phyloP scores from a whole-genome alignment of 2,113 vertebrate genomes.

The Pristiophorus japonicus region DNA sequence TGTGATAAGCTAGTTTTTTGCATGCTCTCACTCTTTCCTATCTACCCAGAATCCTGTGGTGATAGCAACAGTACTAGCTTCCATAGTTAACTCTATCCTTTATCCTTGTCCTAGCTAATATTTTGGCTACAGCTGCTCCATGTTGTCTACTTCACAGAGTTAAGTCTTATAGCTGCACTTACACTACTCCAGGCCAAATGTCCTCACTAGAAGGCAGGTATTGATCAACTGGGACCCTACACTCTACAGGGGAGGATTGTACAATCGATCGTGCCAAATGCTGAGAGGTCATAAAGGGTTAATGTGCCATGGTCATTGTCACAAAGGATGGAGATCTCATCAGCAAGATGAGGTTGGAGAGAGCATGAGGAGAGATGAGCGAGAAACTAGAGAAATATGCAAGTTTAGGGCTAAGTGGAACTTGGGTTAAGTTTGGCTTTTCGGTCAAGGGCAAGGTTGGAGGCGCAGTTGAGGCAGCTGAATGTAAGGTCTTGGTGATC shows the following conservation, averaged over 20 bases:
- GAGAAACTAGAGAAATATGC: too few species aligned
- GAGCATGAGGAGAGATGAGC: too few species aligned
- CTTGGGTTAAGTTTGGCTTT: too few species aligned
- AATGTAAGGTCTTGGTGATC: too few species aligned
- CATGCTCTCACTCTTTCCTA: neutral
- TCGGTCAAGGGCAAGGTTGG: too few species aligned
- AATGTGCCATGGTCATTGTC: neutral
- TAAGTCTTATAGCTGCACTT: neutral
- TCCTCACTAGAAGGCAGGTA: neutral
- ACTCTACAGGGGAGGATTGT: neutral
- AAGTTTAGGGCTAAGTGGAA: too few species aligned
- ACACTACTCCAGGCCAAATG: neutral
- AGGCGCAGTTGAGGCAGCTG: too few species aligned
- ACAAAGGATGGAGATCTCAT: neutral
- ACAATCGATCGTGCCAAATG: neutral
- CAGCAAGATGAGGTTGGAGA: too few species aligned
- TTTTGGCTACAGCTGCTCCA: neutral
- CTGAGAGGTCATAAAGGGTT: neutral
- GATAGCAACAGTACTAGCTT: neutral
- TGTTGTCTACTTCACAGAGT: neutral
- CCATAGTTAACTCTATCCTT: neutral
- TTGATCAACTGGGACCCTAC: neutral
- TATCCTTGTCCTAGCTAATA: neutral
- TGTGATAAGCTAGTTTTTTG: neutral
- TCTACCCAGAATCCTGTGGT: neutral